Percentiles rank a stretch among this genome's conserved stretches.
phyloP scores from a whole-genome alignment of 2,888 invertebrate genomes.

The Volucella zonaria region DNA sequence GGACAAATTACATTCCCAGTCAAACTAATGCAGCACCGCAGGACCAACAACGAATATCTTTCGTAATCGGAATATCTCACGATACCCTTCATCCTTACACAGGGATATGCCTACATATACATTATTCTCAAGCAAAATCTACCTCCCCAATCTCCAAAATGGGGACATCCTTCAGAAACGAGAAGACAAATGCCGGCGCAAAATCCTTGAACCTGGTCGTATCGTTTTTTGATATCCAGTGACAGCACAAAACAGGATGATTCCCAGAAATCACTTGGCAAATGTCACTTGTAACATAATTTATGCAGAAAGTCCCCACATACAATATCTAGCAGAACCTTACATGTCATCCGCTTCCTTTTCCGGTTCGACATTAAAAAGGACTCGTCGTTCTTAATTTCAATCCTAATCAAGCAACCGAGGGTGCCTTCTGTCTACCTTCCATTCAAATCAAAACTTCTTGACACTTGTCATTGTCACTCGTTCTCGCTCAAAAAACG shows the following conservation, averaged over 20 bases:
- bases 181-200: conserved; percentile 1
- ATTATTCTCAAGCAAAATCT: too few species aligned
- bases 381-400: not conserved
- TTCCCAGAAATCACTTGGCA: not conserved
- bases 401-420: not conserved
- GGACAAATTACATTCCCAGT: conserved; percentile 7
- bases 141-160: not conserved
- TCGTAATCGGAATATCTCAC: not conserved
- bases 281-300: conserved; percentile 6
- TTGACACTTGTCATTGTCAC: not conserved
- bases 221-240: conserved; percentile 4
- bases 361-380: conserved; percentile 1
- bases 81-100: not conserved
- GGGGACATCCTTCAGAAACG: not conserved
- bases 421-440: not conserved
- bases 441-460: not conserved
- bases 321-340: not conserved
- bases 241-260: not conserved
- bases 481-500: not conserved
- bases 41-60: not conserved
- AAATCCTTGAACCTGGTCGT: conserved; percentile 23
- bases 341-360: not conserved
- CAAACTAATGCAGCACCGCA: not conserved
- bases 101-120: not conserved
- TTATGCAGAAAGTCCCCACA: not conserved